Evolutionary conservation across 2,797 vertebrate genomes (phyloP).

Genomic region (Falco concolor): DNA sequence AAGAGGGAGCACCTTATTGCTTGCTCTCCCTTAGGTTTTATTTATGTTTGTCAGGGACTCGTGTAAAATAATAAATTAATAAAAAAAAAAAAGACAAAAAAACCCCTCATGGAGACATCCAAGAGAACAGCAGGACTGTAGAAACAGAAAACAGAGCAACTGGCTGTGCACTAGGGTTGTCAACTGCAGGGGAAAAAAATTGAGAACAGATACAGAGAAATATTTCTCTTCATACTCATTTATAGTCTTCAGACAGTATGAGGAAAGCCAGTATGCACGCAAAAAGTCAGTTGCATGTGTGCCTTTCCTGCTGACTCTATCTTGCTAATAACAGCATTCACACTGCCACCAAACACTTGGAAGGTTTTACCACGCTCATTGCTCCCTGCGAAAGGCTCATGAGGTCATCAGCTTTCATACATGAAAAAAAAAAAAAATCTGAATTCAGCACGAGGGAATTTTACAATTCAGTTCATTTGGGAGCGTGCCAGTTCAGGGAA

Average conservation of each 20-base stretch:
- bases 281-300: neutral
- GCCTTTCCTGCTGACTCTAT: neutral
- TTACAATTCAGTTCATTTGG: neutral
- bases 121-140: neutral
- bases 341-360: neutral
- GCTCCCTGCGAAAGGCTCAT: neutral
- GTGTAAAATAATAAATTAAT: neutral
- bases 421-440: neutral
- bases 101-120: neutral
- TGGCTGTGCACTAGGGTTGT: neutral
- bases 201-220: neutral
- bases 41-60: neutral
- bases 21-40: neutral
- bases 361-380: neutral
- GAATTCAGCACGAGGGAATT: neutral
- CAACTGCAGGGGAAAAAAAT: neutral
- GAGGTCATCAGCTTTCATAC: neutral
- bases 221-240: neutral
- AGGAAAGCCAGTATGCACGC: neutral
- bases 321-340: neutral
- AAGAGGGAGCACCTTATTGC: neutral
- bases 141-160: conserved; percentile 2
- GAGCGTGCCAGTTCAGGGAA: neutral
- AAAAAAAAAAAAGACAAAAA: neutral
- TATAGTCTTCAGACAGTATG: neutral